Base-by-base conservation (phyloP, 2,888 invertebrate species). In the Hirtodrosophila trivittata region DNA sequence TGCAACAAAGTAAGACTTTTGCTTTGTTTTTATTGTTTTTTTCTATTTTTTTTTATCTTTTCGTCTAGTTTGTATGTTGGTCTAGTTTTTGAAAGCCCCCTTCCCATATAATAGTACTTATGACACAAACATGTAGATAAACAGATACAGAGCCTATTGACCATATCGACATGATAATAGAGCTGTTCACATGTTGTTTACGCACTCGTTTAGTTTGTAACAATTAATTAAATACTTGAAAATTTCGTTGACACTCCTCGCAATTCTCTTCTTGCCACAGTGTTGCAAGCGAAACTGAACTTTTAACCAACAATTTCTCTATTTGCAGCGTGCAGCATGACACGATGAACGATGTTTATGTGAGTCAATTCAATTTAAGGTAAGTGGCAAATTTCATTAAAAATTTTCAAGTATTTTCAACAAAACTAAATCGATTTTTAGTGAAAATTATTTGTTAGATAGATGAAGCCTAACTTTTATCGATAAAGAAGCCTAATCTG, bases 121-220 rank as follows among this genome's bases (percentile, higher is more conserved):
- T 28, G 32, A 41, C 16, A 39, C 26, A 46, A 32, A 9, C 16
- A 10, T 14, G 39, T 46, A 38, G 6, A 21, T 45, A 25, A 8
- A 8, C 12, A 47, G 51, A 42, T 51, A 60, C 21, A 39, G 13
- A 39, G 47, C 43, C 30, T 47, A 56, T 58, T 49, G 39, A 45
- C 38, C 30, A 18, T 59, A 69, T 74, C 38, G 39, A 41, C 21
- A 59, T 25, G 66, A 73, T 83, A 69, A 76, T 66, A 35, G 18
- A 45, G 56, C 35, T 76, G 73, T 64, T 80, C 60, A 76, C 62
- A 69, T 62, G 46, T 54, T 78, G 60, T 77, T 74, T 82, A 78
- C 58, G 58, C 52, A 54, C 60, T 62, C 60, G 57, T 57, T 74
- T 74, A 46, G 54, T n/a, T 58, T 77, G 63, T 67, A 64, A 62